A percentile compares a stretch with the other conserved stretches of the same genome.
Evolutionary conservation across 2,113 vertebrate species (phyloP).

Genomic region (Romanogobio albipinnatus): DNA sequence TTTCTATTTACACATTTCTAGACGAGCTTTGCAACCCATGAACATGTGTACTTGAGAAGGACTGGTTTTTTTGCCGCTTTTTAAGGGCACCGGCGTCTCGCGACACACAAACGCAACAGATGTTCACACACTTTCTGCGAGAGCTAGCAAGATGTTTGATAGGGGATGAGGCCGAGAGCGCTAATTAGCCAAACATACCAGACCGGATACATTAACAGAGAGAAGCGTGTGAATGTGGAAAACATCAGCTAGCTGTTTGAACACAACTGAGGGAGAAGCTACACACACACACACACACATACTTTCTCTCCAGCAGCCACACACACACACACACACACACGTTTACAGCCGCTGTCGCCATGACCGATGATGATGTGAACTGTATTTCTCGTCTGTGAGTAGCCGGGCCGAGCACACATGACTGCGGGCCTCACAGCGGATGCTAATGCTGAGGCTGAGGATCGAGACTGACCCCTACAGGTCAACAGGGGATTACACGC

Average conservation of each 20-base stretch:
- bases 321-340: slow-evolving; percentile 37
- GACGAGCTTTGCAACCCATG: too few species aligned
- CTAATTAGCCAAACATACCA: slow-evolving; percentile 30
- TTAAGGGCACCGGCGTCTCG: not conserved
- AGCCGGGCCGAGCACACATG: slow-evolving; percentile 21
- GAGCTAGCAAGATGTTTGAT: not conserved
- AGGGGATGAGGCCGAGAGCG: not conserved
- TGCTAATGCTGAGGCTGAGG: not conserved
- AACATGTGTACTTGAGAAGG: not conserved
- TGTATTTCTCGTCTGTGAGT: slow-evolving; percentile 48
- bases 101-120: not conserved
- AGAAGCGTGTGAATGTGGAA: slow-evolving; percentile 23
- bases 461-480: slow-evolving; percentile 57
- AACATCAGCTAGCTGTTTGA: not conserved
- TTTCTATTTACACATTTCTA: slow-evolving; percentile 12
- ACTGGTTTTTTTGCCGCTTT: not conserved
- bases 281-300: not conserved
- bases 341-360: slow-evolving; percentile 18
- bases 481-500: not conserved
- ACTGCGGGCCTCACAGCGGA: not conserved
- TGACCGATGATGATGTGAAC: slow-evolving; percentile 56
- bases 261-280: not conserved
- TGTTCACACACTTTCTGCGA: slow-evolving; percentile 7
- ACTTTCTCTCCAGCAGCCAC: not conserved
- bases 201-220: not conserved